Conservation (phyloP, 2,888 invertebrate genomes). For the Amphimallon solstitiale region DNA sequence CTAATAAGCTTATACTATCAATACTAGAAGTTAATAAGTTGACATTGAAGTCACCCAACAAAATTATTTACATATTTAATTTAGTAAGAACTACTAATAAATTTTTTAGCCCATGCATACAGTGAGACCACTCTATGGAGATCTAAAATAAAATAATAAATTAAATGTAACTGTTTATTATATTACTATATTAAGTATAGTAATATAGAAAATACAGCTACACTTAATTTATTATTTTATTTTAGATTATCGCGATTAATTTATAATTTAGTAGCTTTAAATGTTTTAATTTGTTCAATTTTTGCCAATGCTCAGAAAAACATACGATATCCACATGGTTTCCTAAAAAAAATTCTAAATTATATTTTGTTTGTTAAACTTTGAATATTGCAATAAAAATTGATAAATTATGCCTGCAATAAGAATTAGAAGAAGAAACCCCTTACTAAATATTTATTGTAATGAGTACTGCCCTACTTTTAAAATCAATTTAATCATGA, state of each 20-base stretch:
- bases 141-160: not conserved
- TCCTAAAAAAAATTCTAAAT: not conserved
- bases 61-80: not conserved
- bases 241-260: not conserved
- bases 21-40: not conserved
- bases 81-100: not conserved
- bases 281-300: not conserved
- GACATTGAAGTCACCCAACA: not conserved
- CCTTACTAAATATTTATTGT: too few species aligned
- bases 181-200: not conserved
- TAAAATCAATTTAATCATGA: too few species aligned
- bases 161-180: slow-evolving; percentile 1
- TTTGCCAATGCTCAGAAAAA: slow-evolving; percentile 7
- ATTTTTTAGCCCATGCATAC: not conserved
- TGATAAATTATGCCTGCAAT: too few species aligned
- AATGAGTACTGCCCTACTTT: too few species aligned
- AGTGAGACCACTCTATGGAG: not conserved
- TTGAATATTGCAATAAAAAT: slow-evolving; percentile 12
- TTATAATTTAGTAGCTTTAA: not conserved
- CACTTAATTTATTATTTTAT: not conserved
- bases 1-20: not conserved
- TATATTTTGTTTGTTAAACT: slow-evolving; percentile 1
- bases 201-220: slow-evolving; percentile 5
- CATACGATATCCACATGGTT: not conserved
- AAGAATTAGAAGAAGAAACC: too few species aligned